phyloP scores from a whole-genome alignment of 92 coral and sea anemone species.

The Phymanthus crucifer region DNA sequence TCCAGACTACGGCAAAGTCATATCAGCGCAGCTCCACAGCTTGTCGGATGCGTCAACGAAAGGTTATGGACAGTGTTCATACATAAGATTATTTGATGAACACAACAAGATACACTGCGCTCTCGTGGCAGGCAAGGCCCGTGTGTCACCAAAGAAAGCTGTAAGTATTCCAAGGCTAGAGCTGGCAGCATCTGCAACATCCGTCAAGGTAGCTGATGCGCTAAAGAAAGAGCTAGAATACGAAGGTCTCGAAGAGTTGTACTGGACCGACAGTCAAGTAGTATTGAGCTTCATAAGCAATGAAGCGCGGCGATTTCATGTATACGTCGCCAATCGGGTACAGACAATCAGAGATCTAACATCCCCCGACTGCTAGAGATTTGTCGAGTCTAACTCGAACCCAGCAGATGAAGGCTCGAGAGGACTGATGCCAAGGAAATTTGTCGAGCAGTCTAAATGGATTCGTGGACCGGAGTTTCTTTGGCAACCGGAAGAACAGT shows the following conservation, averaged over 20 bases:
- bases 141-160: constrained; percentile 55
- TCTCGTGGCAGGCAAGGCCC: constrained; percentile 54
- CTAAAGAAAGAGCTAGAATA: constrained; percentile 59
- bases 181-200: constrained; percentile 59
- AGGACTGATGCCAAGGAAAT: too few relatives aligned
- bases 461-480: too few relatives aligned
- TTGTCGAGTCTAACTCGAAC: too few relatives aligned
- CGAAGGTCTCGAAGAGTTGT: constrained; percentile 37
- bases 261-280: constrained; percentile 65
- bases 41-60: constrained; percentile 57
- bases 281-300: constrained; percentile 55
- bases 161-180: constrained; percentile 58
- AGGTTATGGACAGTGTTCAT: constrained; percentile 61
- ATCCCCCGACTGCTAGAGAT: too few relatives aligned
- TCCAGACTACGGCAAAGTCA: constrained; percentile 43
- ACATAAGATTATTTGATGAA: constrained; percentile 50
- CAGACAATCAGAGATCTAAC: too few relatives aligned
- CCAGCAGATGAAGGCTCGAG: too few relatives aligned
- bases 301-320: constrained; percentile 53
- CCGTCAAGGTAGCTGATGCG: constrained; percentile 46
- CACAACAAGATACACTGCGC: constrained; percentile 39
- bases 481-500: constrained; percentile 31
- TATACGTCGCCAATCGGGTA: too few relatives aligned
- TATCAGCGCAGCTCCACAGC: constrained; percentile 44
- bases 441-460: too few relatives aligned